Evolutionary conservation across 2,113 vertebrate species (phyloP).

Genomic region (Cephalopterus ornatus): DNA sequence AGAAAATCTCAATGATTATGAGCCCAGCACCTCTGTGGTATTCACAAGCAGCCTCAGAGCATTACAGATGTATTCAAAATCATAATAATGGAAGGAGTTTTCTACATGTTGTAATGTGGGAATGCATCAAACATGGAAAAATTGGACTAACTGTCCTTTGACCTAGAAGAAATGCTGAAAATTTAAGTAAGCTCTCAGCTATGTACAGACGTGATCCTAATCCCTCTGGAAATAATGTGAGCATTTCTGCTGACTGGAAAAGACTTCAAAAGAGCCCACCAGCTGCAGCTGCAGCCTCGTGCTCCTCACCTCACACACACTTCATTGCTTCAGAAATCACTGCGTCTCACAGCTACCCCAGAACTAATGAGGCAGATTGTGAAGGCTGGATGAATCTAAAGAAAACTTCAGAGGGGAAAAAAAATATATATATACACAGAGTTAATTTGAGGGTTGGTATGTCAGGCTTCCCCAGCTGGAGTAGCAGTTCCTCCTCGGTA

Average conservation of each 20-base stretch:
- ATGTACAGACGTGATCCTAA: background rate
- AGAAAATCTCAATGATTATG: background rate
- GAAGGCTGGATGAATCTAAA: background rate
- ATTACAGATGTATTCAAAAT: background rate
- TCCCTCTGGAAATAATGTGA: background rate
- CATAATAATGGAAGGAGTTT: background rate
- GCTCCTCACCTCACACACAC: background rate
- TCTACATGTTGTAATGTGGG: background rate
- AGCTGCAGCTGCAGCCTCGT: background rate
- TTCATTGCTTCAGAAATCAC: background rate
- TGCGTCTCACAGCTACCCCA: background rate
- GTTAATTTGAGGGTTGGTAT: background rate
- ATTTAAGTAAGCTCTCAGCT: background rate
- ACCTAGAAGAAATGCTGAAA: background rate
- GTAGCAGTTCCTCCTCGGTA: rapidly evolving
- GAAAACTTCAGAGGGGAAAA: background rate
- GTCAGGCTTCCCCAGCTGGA: too few species aligned
- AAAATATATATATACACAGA: background rate
- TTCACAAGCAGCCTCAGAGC: background rate
- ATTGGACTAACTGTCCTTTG: background rate
- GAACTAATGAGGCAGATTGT: background rate
- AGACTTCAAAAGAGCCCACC: background rate
- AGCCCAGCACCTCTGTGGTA: background rate
- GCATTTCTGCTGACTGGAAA: background rate
- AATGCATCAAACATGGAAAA: background rate